Base-by-base conservation (phyloP, 2,113 vertebrate genomes). In the Cettia cetti region DNA sequence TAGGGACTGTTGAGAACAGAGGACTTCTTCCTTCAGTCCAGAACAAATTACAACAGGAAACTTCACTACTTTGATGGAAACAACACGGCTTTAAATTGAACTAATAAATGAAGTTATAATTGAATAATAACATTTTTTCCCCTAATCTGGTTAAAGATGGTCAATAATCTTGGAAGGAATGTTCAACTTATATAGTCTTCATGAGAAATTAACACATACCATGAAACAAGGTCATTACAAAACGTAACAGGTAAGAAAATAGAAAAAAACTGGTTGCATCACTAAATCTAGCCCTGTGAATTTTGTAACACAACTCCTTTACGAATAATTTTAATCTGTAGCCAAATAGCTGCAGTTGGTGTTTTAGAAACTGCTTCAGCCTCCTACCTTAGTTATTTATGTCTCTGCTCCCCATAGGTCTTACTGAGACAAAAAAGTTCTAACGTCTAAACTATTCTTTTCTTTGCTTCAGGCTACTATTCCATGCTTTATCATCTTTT, bases 381-480 rank as follows among this genome's bases (percentile, higher is more conserved):
- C 68, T 95, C 64, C 79, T 83, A 66, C 75, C 52, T 78, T 49
- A 75, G 61, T 79, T 95, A 96, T 86, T 94, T 93, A 89, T 60
- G 59, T 86, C 54, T 61, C 70, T 86, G 39, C 31, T 93, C 81
- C 66, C 70, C 39, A 81, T 22, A 79, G 83, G 68, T 72, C 71
- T 78, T 94, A 53, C 14, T 39, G 68, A 44, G 60, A 89, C 28
- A 60, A 90, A 78, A 86, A 94, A 82, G 82, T 83, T 93, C 61
- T 80, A 94, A 82, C 6, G 78, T 74, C 31, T 85, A 90, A 92
- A 64, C 65, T 89, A 84, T 81, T 39, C n/a, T 88, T 92, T 86
- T 45, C 82, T 75, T 88, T 79, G 49, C 89, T 95, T 92, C 75
- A 85, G 85, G 90, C 84, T 90, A 92, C 92, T 89, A 92, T 70